These are phyloP conservation scores for Dicyrtomina minuta DNA, from an alignment of 2,888 invertebrate genomes.

Conservation along the genomic window DNA sequence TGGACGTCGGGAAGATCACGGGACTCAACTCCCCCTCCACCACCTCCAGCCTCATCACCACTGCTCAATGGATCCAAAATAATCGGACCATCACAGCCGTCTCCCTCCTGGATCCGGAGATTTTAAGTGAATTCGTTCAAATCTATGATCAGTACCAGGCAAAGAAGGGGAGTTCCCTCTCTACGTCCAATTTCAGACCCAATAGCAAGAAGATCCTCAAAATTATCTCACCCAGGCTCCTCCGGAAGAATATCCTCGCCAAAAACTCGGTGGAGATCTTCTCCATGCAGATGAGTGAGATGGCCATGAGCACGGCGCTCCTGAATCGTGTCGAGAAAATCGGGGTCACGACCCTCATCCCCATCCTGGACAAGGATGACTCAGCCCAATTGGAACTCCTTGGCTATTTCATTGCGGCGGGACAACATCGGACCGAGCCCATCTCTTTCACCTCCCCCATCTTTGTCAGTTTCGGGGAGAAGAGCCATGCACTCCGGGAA, in stretches of 20 bases:
- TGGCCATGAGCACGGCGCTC: conserved; percentile 32
- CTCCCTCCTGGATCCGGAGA: conserved; percentile 36
- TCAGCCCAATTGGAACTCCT: conserved; percentile 37
- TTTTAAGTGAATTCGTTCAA: conserved; percentile 29
- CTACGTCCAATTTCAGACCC: not conserved
- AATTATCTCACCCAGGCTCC: conserved; percentile 34
- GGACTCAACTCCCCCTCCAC: not conserved
- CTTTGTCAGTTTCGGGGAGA: conserved; percentile 11
- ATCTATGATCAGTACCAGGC: conserved; percentile 30
- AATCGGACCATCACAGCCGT: conserved; percentile 33
- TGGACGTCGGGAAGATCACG: conserved; percentile 37
- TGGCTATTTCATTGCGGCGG: conserved; percentile 32
- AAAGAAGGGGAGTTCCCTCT: no score
- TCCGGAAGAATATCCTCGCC: conserved; percentile 7
- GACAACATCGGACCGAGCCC: conserved; percentile 26
- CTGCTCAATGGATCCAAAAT: conserved; percentile 34
- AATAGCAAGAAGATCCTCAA: conserved; percentile 15
- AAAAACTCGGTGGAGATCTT: conserved; percentile 4
- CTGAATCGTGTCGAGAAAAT: conserved; percentile 48
- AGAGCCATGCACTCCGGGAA: not conserved
- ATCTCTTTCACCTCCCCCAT: conserved; percentile 41
- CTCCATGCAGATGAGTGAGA: conserved; percentile 49
- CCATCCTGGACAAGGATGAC: conserved; percentile 41
- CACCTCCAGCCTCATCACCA: conserved; percentile 16
- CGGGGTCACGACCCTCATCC: conserved; percentile 42